These are phyloP conservation scores for Trachelipus rathkii DNA, from an alignment of 1,140 invertebrate species.

Conservation along the genomic window DNA sequence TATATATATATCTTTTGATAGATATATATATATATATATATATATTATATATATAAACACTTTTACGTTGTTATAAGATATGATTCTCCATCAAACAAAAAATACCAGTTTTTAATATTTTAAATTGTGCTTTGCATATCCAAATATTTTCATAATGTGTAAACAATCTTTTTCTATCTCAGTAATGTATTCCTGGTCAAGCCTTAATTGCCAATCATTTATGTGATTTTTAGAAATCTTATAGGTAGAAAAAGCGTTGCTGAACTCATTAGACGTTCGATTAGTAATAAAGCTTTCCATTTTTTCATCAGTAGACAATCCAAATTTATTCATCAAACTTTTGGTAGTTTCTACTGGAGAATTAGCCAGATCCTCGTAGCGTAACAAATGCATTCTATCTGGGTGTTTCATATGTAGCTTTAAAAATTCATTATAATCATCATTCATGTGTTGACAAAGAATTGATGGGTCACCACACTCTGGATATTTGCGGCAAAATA, in stretches of 20 bases:
- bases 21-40: too few relatives aligned
- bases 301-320: not conserved
- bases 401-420: not conserved
- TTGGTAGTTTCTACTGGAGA: not conserved
- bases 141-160: not conserved
- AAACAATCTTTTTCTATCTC: not conserved
- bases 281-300: not conserved
- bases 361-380: not conserved
- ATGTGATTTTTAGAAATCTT: not conserved
- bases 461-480: not conserved
- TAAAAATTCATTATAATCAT: not conserved
- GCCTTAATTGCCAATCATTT: not conserved
- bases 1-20: too few relatives aligned
- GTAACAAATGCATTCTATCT: not conserved
- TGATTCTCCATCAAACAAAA: too few relatives aligned
- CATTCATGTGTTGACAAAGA: not conserved
- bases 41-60: too few relatives aligned
- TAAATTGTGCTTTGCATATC: not conserved
- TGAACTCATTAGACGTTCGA: not conserved
- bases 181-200: not conserved
- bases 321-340: not conserved
- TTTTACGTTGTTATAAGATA: too few relatives aligned
- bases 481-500: not conserved
- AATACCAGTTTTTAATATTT: too few relatives aligned
- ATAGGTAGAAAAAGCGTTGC: not conserved